Evolutionary conservation across 2,797 vertebrate genomes (phyloP).

Genomic region (Oryzias dopingdopingensis): DNA sequence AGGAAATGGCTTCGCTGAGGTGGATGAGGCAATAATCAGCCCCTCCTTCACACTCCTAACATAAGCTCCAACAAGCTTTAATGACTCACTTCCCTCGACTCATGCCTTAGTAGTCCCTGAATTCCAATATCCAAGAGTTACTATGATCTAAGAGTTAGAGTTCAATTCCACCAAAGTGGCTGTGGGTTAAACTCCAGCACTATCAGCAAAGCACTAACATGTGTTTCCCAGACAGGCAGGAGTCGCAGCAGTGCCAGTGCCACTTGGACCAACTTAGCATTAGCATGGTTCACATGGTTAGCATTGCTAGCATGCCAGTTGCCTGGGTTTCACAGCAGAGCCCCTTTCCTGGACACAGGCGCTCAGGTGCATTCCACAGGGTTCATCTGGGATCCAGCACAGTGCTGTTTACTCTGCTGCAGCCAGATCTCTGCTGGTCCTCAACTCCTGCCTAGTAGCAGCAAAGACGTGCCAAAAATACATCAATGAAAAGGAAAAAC

Average conservation of each 20-base stretch:
- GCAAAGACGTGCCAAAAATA: not conserved
- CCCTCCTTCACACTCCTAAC: slow-evolving; percentile 43
- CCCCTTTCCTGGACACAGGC: slow-evolving; percentile 49
- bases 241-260: slow-evolving; percentile 49
- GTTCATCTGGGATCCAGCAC: slow-evolving; percentile 56
- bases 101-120: too few species aligned
- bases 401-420: slow-evolving; percentile 54
- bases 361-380: slow-evolving; percentile 53
- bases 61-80: slow-evolving; percentile 31
- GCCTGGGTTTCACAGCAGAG: slow-evolving; percentile 52
- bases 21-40: slow-evolving; percentile 50
- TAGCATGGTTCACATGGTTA: slow-evolving; percentile 35
- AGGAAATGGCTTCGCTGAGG: slow-evolving; percentile 65
- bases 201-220: slow-evolving; percentile 7
- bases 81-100: slow-evolving; percentile 13
- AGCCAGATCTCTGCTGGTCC: slow-evolving; percentile 27
- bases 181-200: not conserved
- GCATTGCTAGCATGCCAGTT: slow-evolving; percentile 52
- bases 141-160: too few species aligned
- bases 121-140: too few species aligned
- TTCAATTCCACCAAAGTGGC: not conserved
- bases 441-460: slow-evolving; percentile 19
- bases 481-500: slow-evolving; percentile 10
- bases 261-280: slow-evolving; percentile 42
- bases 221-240: slow-evolving; percentile 55